Evolutionary conservation across 2,888 invertebrate genomes (phyloP).

Genomic region (Ryuthela nishihirai): DNA sequence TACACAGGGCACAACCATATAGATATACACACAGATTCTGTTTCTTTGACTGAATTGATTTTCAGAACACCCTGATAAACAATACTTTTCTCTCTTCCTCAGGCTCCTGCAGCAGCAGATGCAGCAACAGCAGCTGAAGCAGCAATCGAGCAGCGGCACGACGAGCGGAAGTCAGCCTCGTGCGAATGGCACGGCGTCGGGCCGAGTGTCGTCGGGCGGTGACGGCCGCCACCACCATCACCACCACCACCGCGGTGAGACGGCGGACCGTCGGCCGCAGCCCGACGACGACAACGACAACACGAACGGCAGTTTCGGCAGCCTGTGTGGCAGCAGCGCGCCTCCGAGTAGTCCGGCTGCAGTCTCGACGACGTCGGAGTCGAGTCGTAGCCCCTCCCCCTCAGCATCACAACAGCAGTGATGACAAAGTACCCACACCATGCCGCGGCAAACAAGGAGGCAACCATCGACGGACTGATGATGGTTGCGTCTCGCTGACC

Average conservation of each 20-base stretch:
- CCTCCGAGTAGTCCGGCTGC: constrained; percentile 40
- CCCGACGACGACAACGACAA: constrained; percentile 37
- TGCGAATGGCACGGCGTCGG: background rate
- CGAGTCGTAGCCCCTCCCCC: constrained; percentile 35
- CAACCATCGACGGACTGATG: too few species aligned
- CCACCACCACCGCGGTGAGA: background rate
- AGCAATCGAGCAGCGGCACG: constrained; percentile 24
- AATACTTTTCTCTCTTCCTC: background rate
- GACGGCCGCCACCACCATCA: constrained; percentile 5
- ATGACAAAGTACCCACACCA: too few species aligned
- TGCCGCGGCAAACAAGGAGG: too few species aligned
- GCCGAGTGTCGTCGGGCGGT: constrained; percentile 1
- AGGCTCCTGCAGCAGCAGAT: constrained; percentile 42
- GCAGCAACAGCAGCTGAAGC: constrained; percentile 41
- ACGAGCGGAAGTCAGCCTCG: background rate
- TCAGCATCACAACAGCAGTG: constrained; percentile 1
- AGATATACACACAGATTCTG: too few species aligned
- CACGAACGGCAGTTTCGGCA: constrained; percentile 31
- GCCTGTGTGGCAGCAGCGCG: constrained; percentile 29
- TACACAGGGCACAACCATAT: too few species aligned
- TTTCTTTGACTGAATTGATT: too few species aligned
- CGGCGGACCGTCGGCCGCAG: constrained; percentile 14
- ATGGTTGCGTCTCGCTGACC: too few species aligned
- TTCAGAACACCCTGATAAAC: too few species aligned
- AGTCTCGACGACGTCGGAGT: constrained; percentile 40